Evolutionary conservation across 2,113 vertebrate species (phyloP), one percentile per base, ranked within the genome.

Genomic region (Amazona vittata): DNA sequence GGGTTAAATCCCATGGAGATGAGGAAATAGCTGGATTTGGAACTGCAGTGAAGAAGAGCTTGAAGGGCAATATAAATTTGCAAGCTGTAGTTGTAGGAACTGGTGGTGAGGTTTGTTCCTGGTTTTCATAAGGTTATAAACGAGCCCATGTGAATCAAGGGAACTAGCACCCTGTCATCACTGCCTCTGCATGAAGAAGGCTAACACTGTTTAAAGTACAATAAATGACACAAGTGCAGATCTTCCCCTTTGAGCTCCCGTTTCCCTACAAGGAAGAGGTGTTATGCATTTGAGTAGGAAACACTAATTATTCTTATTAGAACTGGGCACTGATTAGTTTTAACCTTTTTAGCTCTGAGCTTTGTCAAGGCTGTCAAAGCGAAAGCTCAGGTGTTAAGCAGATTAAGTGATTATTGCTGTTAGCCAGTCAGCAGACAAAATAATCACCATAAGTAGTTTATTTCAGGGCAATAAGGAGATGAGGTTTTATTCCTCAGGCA

Each of bases 351-450:
- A 96, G 93, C 87, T 94, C 92, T 89, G 59, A 86, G 93, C 94
- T 97, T 95, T 97, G 96, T 86, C 86, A 92, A 59, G 93, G 91
- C 93, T 96, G 94, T 94, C 97, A 86, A 95, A 97, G 93, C 90
- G 94, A 97, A 97, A 95, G 93, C 97, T 91, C 93, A 96, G 93
- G 94, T 75, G 26, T 94, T 98, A 98, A 98, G 97, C 97, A 98
- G 98, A 98, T 98, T 98, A 98, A 96, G 94, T 33, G 97, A 98
- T 98, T 98, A 97, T 87, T 93, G 91, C 97, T 84, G 96, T 97
- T 93, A 95, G 96, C 97, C 97, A 97, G 97, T 98, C 97, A 98
- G 97, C 98, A 98, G 98, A 98, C 97, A 97, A 97, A 98, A 97
- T 98, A 98, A 98, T 98, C 97, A 91, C 97, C 89, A 53, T 97